A percentile compares a stretch with the other conserved stretches of the same genome.
Conservation (phyloP, 2,888 invertebrate genomes). For the Ochropacha duplaris region DNA sequence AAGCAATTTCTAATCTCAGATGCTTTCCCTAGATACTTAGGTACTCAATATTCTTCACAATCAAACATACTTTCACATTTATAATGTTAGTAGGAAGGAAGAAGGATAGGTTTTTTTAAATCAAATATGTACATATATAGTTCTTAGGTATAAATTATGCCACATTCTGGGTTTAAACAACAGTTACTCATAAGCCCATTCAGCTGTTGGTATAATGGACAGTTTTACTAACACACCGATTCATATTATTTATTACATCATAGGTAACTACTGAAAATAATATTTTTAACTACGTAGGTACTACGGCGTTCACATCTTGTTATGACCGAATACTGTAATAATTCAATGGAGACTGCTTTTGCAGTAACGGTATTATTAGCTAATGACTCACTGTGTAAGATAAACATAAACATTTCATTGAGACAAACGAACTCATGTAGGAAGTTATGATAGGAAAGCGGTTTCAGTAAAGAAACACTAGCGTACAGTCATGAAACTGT, state of each 20-base stretch:
- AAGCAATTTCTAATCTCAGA: too few species aligned
- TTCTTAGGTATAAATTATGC: too few species aligned
- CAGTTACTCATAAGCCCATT: too few species aligned
- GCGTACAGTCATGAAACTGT: constrained; percentile 37
- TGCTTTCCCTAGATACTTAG: too few species aligned
- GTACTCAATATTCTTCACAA: too few species aligned
- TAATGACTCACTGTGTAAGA: not conserved
- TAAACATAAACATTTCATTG: not conserved
- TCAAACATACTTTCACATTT: too few species aligned
- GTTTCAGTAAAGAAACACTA: constrained; percentile 14
- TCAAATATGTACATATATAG: too few species aligned
- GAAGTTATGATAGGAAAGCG: constrained; percentile 11
- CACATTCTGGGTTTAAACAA: too few species aligned
- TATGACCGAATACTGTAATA: not conserved
- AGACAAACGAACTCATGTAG: constrained; percentile 3
- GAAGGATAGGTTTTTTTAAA: too few species aligned
- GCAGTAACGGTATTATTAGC: not conserved
- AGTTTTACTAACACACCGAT: not conserved
- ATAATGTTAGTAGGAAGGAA: too few species aligned
- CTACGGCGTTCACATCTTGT: not conserved
- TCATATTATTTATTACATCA: not conserved
- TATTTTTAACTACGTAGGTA: not conserved
- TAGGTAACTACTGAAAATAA: not conserved
- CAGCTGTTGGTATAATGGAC: too few species aligned
- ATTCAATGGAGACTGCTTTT: not conserved